These are phyloP conservation scores for Neolamprologus caudopunctatus DNA, from an alignment of 2,113 vertebrate genomes.

Conservation along the genomic window DNA sequence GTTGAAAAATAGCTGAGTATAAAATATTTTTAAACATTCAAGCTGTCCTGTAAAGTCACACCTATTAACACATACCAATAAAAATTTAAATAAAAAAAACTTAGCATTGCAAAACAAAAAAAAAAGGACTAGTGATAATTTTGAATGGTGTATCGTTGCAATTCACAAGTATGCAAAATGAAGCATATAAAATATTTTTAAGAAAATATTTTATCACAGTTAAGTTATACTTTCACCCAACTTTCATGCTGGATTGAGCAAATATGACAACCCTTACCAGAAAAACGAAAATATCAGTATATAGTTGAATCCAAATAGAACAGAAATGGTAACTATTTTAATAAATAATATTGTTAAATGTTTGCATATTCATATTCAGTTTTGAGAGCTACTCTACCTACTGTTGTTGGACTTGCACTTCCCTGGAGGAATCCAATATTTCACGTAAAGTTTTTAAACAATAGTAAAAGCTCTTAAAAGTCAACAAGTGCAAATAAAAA, in stretches of 20 bases:
- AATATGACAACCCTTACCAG: neutral
- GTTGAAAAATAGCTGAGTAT: neutral
- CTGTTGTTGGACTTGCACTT: fast-evolving
- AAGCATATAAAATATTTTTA: neutral
- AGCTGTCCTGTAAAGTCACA: neutral
- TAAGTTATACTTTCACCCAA: neutral
- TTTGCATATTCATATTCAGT: neutral
- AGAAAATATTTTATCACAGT: neutral
- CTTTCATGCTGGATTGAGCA: neutral
- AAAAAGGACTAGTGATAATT: neutral
- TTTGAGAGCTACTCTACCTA: neutral
- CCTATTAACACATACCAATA: neutral
- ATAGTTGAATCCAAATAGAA: neutral
- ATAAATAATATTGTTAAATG: neutral
- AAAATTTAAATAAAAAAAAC: fast-evolving
- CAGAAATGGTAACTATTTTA: neutral
- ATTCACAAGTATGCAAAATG: neutral
- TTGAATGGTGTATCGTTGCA: fast-evolving
- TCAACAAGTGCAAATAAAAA: neutral
- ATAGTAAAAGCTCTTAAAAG: neutral
- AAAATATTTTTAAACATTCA: neutral
- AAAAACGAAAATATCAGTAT: neutral
- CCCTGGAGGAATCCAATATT: neutral
- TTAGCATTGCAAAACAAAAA: neutral
- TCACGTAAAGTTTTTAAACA: fast-evolving